Evolutionary conservation across 1,140 invertebrate species (phyloP), one percentile per base, ranked within the genome.

Genomic region (Drosophila neocordata): DNA sequence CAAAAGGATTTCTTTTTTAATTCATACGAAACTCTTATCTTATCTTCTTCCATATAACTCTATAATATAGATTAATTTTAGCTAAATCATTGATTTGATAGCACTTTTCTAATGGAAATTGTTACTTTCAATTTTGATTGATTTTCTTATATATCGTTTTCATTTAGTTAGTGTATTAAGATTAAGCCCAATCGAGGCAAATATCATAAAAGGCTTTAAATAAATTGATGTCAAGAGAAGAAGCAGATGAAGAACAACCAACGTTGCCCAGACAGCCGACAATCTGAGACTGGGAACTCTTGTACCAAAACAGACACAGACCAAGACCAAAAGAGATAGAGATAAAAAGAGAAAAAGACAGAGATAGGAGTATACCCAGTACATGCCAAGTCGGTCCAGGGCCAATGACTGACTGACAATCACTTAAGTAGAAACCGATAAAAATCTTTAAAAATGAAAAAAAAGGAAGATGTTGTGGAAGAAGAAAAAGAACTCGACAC

Each of bases 361-460:
- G 41, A 48, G 41, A 48, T 8, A 18, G 18, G 18, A 48, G 41
- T 20, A 2, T 20, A 20, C 41, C 41, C 41, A 20, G 15, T 48
- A 8, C 41, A 13, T 15, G 41, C 41, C 41, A 48, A 48, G 41
- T 20, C 41, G 18, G 18, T 15, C 9, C 41, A 48, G 41, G 68
- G 73, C 73, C 79, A 79, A 83, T 79, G 84, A 88, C 84, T 83
- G 84, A 89, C 83, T 88, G 83, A 88, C 83, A 88, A 88, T 88
- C 83, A 88, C 83, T 88, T 88, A 88, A 88, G 83, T 89, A 79
- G 83, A 88, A 88, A 88, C 79, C 84, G 84, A 88, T 88, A 88
- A 89, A 89, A 88, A 88, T 88, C 83, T 88, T 79, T 61, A 81
- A 71, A 67, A 71, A 55, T 52, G 55, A 34, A 65, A 63, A 62